Percentiles rank a stretch among this genome's conserved stretches.
phyloP scores from a whole-genome alignment of 2,113 vertebrate species.

The Semicossyphus pulcher region DNA sequence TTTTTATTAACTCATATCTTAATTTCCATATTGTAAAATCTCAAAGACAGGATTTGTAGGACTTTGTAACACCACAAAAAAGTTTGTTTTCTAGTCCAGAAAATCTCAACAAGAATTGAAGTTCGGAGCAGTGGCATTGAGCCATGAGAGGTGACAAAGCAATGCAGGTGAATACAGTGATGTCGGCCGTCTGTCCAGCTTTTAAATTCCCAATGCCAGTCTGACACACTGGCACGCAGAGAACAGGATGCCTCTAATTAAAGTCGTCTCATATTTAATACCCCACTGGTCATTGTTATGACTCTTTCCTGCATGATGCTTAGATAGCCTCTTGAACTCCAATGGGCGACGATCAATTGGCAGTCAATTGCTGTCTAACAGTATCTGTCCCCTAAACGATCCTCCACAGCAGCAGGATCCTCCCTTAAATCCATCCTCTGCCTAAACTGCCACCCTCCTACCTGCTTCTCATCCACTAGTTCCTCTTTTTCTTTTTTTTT shows the following conservation, averaged over 20 bases:
- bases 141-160: slow-evolving; percentile 27
- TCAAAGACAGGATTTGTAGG: slow-evolving; percentile 7
- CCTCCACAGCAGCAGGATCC: slow-evolving; percentile 24
- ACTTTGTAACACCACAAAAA: slow-evolving; percentile 20
- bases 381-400: slow-evolving; percentile 16
- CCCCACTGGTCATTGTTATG: slow-evolving; percentile 59
- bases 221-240: slow-evolving; percentile 51
- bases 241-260: slow-evolving; percentile 27
- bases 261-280: too few relatives aligned
- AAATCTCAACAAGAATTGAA: slow-evolving; percentile 4
- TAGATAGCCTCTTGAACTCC: slow-evolving; percentile 67
- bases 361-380: slow-evolving; percentile 36
- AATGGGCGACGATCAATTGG: slow-evolving; percentile 15
- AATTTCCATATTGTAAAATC: slow-evolving; percentile 61
- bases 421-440: slow-evolving; percentile 32
- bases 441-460: slow-evolving; percentile 25
- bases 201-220: slow-evolving; percentile 62
- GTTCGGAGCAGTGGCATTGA: not conserved
- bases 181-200: slow-evolving; percentile 48
- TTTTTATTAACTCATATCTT: slow-evolving; percentile 34
- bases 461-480: slow-evolving; percentile 30
- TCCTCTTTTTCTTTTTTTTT: slow-evolving; percentile 45
- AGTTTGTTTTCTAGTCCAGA: not conserved
- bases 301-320: slow-evolving; percentile 56
- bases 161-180: slow-evolving; percentile 44